Evolutionary conservation across 2,797 vertebrate species (phyloP), one percentile per base, ranked within the genome.

Genomic region (Gouania willdenowi): DNA sequence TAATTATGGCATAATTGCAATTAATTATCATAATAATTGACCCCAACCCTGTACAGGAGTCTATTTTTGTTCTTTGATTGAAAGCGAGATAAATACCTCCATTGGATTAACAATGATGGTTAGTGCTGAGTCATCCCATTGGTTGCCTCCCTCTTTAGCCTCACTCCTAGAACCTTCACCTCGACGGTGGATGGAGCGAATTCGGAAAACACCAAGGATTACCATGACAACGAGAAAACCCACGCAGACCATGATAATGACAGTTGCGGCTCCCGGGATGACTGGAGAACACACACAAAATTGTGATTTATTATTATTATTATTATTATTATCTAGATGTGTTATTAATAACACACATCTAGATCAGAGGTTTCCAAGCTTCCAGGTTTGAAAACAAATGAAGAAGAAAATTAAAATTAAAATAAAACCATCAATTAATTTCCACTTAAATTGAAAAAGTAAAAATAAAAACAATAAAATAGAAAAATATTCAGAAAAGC

Each of bases 31-130:
- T n/a, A n/a, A n/a, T n/a, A n/a, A n/a, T n/a, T n/a, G n/a, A n/a
- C n/a, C n/a, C n/a, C n/a, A n/a, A n/a, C n/a, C n/a, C n/a, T n/a
- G n/a, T n/a, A 30, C 29, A n/a, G 28, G 19, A 1, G 5, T 18
- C n/a, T 3, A 11, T 8, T 5, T 4, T 9, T 31, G 4, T 5
- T 20, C 12, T 4, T 9, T n/a, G n/a, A n/a, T n/a, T n/a, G n/a
- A n/a, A n/a, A n/a, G n/a, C n/a, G n/a, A n/a, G n/a, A 23, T 1
- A 5, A 73, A 87, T 82, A 97, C 95, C 94, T 99, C 96, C 96
- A 99, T 99, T 14, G 96, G 96, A 79, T 99, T 99, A 58, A 99
- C 94, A 0, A 95, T 99, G 62, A 99, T 99, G 61, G 96, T 99
- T 71, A 99, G 94, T 1, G 95, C 94, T 0, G 95, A 97, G 81